These are phyloP conservation scores for Heliconius cydno DNA, from an alignment of 2,888 invertebrate genomes.

Conservation along the genomic window DNA sequence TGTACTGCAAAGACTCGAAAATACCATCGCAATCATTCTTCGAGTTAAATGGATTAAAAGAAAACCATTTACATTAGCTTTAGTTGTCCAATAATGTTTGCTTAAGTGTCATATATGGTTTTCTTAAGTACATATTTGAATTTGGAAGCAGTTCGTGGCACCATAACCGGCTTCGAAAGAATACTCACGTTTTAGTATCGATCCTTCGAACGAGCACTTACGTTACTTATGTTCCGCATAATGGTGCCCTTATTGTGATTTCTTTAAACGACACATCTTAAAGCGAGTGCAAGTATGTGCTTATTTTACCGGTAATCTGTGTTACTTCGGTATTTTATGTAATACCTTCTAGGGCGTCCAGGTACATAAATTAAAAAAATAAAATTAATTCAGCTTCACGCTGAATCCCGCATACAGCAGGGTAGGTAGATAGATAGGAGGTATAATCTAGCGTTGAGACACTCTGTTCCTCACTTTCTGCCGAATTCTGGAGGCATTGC, in stretches of 20 bases:
- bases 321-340: too few species aligned
- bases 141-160: neutral
- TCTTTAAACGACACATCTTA: too few species aligned
- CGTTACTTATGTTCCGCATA: too few species aligned
- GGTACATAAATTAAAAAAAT: too few species aligned
- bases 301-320: too few species aligned
- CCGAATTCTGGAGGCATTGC: neutral
- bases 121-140: neutral
- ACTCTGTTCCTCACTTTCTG: neutral
- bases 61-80: neutral
- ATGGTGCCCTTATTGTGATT: too few species aligned
- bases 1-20: neutral
- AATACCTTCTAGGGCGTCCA: too few species aligned
- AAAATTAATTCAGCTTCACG: neutral
- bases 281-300: too few species aligned
- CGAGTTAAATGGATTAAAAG: neutral
- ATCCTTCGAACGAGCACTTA: too few species aligned
- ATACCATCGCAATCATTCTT: neutral
- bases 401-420: neutral
- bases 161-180: neutral
- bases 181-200: neutral
- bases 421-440: too few species aligned
- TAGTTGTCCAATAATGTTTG: neutral
- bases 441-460: too few species aligned
- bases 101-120: neutral